Percentiles rank a stretch among this genome's conserved stretches.
phyloP scores from a whole-genome alignment of 2,113 vertebrate species.

The Xenopus laevis region DNA sequence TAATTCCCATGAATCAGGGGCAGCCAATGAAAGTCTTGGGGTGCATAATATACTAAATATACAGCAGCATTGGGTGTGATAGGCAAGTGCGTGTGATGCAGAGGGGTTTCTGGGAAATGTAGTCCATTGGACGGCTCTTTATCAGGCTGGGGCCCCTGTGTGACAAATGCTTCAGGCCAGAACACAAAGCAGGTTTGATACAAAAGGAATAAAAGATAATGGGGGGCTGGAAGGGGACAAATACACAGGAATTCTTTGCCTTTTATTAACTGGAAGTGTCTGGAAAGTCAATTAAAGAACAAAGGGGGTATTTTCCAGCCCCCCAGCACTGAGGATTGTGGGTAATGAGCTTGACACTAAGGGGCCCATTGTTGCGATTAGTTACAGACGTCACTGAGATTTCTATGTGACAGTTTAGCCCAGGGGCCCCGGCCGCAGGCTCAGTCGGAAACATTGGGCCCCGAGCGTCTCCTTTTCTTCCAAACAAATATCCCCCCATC shows the following conservation, averaged over 20 bases:
- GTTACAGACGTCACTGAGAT: constrained; percentile 78
- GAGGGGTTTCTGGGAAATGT: no score
- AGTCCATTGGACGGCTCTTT: no score
- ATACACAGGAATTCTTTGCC: not conserved
- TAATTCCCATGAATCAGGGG: no score
- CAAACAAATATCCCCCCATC: not conserved
- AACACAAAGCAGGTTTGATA: no score
- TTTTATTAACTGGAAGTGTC: not conserved
- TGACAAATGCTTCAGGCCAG: no score
- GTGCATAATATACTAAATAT: no score
- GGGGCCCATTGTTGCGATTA: constrained; percentile 78
- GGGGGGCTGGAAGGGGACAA: no score
- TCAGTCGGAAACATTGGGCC: constrained; percentile 72
- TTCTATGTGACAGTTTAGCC: constrained; percentile 74
- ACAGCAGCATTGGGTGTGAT: no score
- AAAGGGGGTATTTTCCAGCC: constrained; percentile 33
- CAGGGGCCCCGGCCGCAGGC: constrained; percentile 74
- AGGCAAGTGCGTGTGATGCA: no score
- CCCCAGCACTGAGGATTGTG: constrained; percentile 51
- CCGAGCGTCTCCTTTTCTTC: constrained; percentile 52
- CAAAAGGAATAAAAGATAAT: no score
- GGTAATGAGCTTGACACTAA: constrained; percentile 70
- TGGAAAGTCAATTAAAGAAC: constrained; percentile 2
- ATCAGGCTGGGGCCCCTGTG: no score
- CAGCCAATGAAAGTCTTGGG: no score